These are phyloP conservation scores for Pogonomyrmex barbatus DNA, from an alignment of 1,140 invertebrate species.

Conservation along the genomic window DNA sequence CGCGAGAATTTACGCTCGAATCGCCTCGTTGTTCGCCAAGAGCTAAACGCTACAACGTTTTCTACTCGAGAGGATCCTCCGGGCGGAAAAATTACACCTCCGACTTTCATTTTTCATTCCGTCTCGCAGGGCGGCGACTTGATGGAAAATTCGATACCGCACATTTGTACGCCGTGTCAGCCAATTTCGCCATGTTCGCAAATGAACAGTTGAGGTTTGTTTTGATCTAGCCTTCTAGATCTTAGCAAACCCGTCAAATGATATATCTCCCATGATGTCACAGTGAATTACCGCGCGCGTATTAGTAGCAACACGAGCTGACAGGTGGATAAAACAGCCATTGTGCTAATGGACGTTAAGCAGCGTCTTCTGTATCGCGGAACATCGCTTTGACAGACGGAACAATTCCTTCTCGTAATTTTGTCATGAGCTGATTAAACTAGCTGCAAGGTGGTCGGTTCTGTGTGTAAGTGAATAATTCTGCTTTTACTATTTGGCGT, in stretches of 20 bases:
- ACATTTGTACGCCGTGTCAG: neutral
- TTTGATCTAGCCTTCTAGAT: neutral
- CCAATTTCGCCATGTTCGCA: neutral
- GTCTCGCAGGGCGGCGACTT: neutral
- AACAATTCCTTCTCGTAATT: neutral
- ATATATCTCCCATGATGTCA: neutral
- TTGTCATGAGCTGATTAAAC: slow-evolving; percentile 20
- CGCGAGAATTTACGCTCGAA: slow-evolving; percentile 4
- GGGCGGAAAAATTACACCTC: slow-evolving; percentile 11
- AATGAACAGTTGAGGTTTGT: neutral
- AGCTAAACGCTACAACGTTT: neutral
- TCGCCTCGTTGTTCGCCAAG: neutral
- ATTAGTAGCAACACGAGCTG: slow-evolving; percentile 24
- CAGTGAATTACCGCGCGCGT: neutral
- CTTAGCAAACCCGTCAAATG: neutral
- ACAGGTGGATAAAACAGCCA: slow-evolving; percentile 20
- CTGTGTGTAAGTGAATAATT: neutral
- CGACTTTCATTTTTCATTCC: slow-evolving; percentile 25
- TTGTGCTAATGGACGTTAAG: slow-evolving; percentile 14
- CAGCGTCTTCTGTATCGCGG: neutral
- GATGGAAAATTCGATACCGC: neutral
- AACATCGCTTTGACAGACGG: neutral
- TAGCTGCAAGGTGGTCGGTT: neutral
- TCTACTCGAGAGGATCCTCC: neutral
- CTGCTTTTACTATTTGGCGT: neutral